Conservation (phyloP, 2,797 vertebrate genomes). For the Syncerus caffer region DNA sequence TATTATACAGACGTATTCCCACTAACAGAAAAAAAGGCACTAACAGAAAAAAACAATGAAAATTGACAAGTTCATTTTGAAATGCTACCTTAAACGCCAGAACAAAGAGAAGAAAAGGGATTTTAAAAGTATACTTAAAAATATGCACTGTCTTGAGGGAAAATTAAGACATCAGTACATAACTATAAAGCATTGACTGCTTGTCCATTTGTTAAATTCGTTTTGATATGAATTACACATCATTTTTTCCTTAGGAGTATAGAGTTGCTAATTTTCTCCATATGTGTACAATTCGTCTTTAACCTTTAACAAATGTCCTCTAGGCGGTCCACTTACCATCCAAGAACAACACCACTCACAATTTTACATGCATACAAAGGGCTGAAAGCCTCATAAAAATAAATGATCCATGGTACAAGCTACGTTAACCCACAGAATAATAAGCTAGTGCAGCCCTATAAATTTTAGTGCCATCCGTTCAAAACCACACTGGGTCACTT, state of each 20-base stretch:
- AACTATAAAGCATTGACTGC: neutral
- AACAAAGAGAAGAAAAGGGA: neutral
- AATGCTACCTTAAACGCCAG: neutral
- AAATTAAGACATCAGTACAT: constrained; percentile 23
- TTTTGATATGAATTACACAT: neutral
- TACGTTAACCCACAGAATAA: constrained; percentile 52
- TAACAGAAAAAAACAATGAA: constrained; percentile 17
- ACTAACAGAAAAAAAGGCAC: neutral
- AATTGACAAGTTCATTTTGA: neutral
- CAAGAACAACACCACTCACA: neutral
- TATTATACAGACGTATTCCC: neutral
- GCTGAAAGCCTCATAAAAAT: constrained; percentile 65
- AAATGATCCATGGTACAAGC: constrained; percentile 52
- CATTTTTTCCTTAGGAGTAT: neutral
- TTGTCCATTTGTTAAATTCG: constrained; percentile 22
- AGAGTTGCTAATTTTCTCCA: constrained; percentile 57
- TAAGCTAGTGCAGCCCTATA: constrained; percentile 46
- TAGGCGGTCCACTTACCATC: neutral
- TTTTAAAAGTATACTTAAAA: neutral
- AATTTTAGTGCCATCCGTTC: constrained; percentile 55
- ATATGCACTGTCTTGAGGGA: neutral
- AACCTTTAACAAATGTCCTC: constrained; percentile 58
- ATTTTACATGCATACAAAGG: constrained; percentile 34
- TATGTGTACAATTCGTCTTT: constrained; percentile 40
- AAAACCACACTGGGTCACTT: constrained; percentile 49